phyloP scores from a whole-genome alignment of 2,113 vertebrate genomes.

The Albula goreensis region DNA sequence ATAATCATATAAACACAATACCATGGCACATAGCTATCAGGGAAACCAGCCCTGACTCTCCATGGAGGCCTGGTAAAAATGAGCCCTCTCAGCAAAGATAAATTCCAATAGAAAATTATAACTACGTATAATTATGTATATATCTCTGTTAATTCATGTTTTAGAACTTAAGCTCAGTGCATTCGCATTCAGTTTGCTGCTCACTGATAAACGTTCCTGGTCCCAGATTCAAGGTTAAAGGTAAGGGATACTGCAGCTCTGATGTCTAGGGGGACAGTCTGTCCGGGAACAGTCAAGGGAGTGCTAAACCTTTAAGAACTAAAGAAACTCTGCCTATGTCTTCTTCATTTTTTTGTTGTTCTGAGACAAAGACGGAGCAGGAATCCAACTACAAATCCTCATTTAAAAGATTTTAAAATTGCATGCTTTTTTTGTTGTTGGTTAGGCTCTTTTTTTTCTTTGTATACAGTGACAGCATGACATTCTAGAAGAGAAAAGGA shows the following conservation, averaged over 20 bases:
- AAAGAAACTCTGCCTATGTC: neutral
- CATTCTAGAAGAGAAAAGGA: constrained; percentile 30
- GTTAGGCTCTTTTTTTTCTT: constrained; percentile 1
- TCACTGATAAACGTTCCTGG: constrained; percentile 34
- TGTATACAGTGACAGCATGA: constrained; percentile 22
- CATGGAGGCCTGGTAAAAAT: constrained; percentile 48
- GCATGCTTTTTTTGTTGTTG: constrained; percentile 30
- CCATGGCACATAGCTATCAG: constrained; percentile 49
- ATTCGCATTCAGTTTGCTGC: constrained; percentile 36
- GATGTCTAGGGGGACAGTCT: neutral
- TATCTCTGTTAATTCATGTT: constrained; percentile 25
- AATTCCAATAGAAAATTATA: constrained; percentile 31
- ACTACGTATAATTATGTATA: constrained; percentile 5
- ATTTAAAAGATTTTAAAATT: constrained; percentile 19
- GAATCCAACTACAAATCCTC: constrained; percentile 29
- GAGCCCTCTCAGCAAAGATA: constrained; percentile 49
- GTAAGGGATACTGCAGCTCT: constrained; percentile 37
- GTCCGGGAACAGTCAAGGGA: constrained; percentile 16
- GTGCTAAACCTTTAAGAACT: constrained; percentile 4
- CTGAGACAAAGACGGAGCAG: constrained; percentile 17
- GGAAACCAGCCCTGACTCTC: constrained; percentile 55
- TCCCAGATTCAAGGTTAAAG: constrained; percentile 39
- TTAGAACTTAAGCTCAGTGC: constrained; percentile 25
- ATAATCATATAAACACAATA: constrained; percentile 24
- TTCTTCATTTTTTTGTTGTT: neutral